Base-by-base conservation (phyloP, 1,140 invertebrate species). In the Araneus ventricosus region DNA sequence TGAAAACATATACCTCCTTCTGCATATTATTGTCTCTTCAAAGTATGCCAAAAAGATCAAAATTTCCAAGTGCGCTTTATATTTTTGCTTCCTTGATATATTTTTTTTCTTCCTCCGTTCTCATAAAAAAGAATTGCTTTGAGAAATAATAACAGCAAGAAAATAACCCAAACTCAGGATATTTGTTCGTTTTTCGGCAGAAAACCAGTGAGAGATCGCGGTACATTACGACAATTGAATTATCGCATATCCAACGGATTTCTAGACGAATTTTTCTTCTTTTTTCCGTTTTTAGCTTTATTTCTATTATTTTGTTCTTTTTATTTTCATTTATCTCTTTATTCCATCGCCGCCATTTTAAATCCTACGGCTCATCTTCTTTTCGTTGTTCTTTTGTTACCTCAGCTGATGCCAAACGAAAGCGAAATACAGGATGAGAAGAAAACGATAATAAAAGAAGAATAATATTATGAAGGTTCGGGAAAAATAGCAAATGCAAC, bases 191-290 rank as follows among this genome's bases (percentile, higher is more conserved):
- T 27, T n/a, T 84, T 45, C 4, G 41, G 6, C 22, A 41, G 5
- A 52, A 84, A 84, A 84, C 27, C 82, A 24, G n/a, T n/a, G 82
- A 57, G 45, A 52, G n/a, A 84, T 57, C 24, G 82, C 82, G 39
- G 39, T 84, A 84, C 82, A 52, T 84, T 84, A 84, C 82, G 82
- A 84, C 82, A 84, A 84, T 84, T 84, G 82, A 84, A 84, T 84
- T 84, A 84, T 84, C 82, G 82, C 82, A 84, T 84, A 84, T 84
- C 82, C 82, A 84, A 41, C 45, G 24, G 39, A 84, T 84, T 84
- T 84, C 82, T 84, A 45, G 14, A 27, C n/a, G 27, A 27, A n/a
- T n/a, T n/a, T n/a, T n/a, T n/a, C n/a, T n/a, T 52, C 27, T 84
- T 84, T 57, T 14, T 57, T 52, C 10, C 7, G 10, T 82, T 84